Evolutionary conservation across 2,888 invertebrate species (phyloP).

Genomic region (Myopa tessellatipennis): DNA sequence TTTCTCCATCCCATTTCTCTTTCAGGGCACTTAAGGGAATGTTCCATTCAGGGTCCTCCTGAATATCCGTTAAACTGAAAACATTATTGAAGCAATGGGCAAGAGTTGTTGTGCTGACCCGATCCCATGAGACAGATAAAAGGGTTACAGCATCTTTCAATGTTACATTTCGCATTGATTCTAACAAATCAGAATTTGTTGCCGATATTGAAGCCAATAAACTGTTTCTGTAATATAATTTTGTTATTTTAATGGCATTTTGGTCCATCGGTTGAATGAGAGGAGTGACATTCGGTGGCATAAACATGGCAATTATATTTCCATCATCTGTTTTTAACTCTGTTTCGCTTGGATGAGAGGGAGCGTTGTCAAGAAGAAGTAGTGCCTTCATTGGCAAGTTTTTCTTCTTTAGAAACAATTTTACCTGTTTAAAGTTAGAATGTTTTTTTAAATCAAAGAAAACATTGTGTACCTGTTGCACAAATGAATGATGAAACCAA

Average conservation of each 20-base stretch:
- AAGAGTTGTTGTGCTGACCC: neutral
- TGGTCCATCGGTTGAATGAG: constrained; percentile 30
- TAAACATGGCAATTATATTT: constrained; percentile 23
- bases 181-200: constrained; percentile 19
- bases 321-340: constrained; percentile 27
- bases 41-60: constrained; percentile 7
- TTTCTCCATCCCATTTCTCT: constrained; percentile 34
- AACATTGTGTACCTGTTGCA: constrained; percentile 31
- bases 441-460: neutral
- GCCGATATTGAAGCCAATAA: constrained; percentile 21
- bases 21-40: neutral
- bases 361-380: constrained; percentile 17
- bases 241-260: constrained; percentile 30
- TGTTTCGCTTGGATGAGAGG: constrained; percentile 18
- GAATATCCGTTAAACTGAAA: constrained; percentile 1
- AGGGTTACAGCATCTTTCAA: constrained; percentile 28
- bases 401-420: neutral
- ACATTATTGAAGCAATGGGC: constrained; percentile 29
- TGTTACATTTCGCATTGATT: constrained; percentile 20
- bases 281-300: constrained; percentile 23
- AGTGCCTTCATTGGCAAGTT: neutral
- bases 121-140: constrained; percentile 16
- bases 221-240: constrained; percentile 25
- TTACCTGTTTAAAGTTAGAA: neutral
- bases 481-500: constrained; percentile 42